Base-by-base conservation (phyloP, 2,888 invertebrate genomes). In the Coenonympha arcania region DNA sequence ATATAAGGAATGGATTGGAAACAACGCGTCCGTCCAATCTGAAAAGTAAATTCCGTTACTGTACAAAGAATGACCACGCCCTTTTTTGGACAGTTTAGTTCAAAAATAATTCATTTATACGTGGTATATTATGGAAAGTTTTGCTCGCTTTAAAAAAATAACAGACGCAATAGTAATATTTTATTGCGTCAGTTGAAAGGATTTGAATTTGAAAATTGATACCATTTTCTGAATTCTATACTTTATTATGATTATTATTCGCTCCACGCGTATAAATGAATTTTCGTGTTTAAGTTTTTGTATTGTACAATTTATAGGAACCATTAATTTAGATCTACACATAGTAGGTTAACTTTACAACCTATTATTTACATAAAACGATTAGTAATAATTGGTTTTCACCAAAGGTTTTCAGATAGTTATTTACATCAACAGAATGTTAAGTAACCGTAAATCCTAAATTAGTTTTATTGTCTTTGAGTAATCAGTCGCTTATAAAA, bases 1-100 rank as follows among this genome's bases (percentile, higher is more conserved):
- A 61, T 53, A 56, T 56, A 52, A 59, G 61, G 57, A 53, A 15
- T 41, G 68, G 73, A 66, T 13, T 33, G 63, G 73, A 30, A 24
- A 19, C 8, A 24, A 72, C 64, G 52, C 48, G 63, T 68, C 71
- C 8, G 71, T 72, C 76, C 31, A 68, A 79, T 77, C 82, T 82
- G 82, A 63, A 76, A 79, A 53, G 66, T 42, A 48, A 56, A 72
- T 64, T 58, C 36, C 55, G 48, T 56, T 50, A 58, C 66, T 68
- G 61, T 71, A 71, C 64, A 71, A 58, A 54, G 54, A 62, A n/a
- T 52, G 54, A 56, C 47, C 47, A 44, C 39, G 22, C 26, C 65
- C 65, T 56, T 62, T 48, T 65, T 16, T 33, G 31, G 8, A 33
- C 31, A 33, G 31, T 9, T 4, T 1, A 13, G 9, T 37, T 22